A percentile compares a stretch with the other conserved stretches of the same genome.
These are phyloP conservation scores for Charanyca ferruginea DNA, from an alignment of 2,888 invertebrate species.

Conservation along the genomic window DNA sequence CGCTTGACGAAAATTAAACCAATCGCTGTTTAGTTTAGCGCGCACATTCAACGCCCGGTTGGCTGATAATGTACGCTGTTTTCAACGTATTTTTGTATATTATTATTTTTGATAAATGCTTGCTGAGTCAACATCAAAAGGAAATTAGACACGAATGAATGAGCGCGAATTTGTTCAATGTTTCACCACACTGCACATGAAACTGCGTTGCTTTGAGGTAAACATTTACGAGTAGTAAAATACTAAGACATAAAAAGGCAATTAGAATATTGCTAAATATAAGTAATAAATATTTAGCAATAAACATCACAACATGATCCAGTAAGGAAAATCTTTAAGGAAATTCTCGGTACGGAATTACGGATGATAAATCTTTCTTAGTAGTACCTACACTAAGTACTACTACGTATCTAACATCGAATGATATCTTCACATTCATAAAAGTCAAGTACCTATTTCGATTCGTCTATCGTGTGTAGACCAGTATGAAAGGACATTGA, in stretches of 20 bases:
- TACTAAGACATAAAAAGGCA: constrained; percentile 2
- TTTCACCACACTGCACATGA: constrained; percentile 24
- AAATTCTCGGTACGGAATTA: constrained; percentile 26
- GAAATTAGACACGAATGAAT: constrained; percentile 47
- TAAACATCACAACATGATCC: not conserved
- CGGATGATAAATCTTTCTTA: constrained; percentile 29
- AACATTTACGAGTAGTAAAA: constrained; percentile 23
- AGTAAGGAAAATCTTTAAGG: constrained; percentile 17
- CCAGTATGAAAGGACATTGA: constrained; percentile 8
- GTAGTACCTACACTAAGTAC: no score
- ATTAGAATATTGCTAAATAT: no score
- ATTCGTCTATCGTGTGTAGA: constrained; percentile 9
- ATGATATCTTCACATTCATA: constrained; percentile 18
- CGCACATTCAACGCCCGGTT: constrained; percentile 30
- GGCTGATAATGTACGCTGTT: constrained; percentile 35
- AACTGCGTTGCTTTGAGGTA: not conserved
- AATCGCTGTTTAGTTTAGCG: constrained; percentile 42
- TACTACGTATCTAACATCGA: constrained; percentile 14
- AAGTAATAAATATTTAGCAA: not conserved
- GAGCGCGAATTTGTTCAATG: constrained; percentile 18
- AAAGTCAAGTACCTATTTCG: constrained; percentile 40
- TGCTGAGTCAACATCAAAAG: constrained; percentile 56
- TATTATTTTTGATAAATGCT: constrained; percentile 54
- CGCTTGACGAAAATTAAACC: constrained; percentile 60
- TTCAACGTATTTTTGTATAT: constrained; percentile 48